Evolutionary conservation across 2,113 vertebrate species (phyloP).

Genomic region (Pachyramphus minor): DNA sequence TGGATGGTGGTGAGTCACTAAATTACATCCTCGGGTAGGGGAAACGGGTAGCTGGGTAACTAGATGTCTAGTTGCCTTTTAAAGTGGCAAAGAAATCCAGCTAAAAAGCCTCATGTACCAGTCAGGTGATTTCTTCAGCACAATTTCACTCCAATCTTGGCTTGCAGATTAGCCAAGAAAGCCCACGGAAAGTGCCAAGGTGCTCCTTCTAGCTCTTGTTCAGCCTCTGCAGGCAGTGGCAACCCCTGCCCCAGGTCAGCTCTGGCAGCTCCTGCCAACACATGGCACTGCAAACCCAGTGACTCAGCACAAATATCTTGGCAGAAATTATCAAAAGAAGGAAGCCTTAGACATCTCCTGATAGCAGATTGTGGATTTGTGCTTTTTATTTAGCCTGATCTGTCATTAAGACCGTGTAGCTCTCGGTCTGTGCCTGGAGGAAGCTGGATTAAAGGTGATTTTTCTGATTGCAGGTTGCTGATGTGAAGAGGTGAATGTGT

Average conservation of each 20-base stretch:
- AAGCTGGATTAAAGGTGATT: neutral
- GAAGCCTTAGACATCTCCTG: neutral
- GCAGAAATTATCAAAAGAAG: neutral
- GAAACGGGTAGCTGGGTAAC: neutral
- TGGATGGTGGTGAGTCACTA: neutral
- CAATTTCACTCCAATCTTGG: neutral
- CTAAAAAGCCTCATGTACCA: neutral
- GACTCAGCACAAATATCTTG: neutral
- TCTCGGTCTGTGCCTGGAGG: neutral
- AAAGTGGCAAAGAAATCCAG: neutral
- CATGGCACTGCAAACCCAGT: neutral
- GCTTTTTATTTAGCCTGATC: neutral
- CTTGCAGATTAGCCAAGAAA: neutral
- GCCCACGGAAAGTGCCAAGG: neutral
- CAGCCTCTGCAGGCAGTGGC: rapidly evolving
- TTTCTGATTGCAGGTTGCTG: neutral
- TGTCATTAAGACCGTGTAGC: neutral
- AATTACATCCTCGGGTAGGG: neutral
- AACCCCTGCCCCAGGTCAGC: neutral
- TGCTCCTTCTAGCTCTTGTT: neutral
- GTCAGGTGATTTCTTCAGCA: neutral
- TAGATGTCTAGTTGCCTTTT: neutral
- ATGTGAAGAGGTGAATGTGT: neutral
- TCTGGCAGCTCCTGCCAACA: neutral
- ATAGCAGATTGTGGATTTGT: neutral